Conservation (phyloP, 2,113 vertebrate genomes). For the Eulemur macaco region DNA sequence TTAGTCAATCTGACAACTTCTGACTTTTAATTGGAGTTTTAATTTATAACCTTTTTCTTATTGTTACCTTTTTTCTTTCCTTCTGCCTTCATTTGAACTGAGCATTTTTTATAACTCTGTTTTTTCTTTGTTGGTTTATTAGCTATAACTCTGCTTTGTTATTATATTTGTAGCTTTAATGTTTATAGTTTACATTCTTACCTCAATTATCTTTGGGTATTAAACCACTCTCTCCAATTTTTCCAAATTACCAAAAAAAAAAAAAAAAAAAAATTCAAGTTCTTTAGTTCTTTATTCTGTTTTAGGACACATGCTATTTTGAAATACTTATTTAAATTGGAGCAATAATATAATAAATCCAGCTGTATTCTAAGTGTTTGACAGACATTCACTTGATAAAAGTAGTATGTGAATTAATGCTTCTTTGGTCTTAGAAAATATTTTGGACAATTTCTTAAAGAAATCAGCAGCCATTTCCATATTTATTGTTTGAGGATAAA, state of each 20-base stretch:
- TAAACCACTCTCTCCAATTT: background rate
- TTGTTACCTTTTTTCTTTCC: background rate
- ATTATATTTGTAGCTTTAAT: background rate
- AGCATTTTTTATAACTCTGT: background rate
- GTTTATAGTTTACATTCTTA: background rate
- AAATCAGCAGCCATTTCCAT: background rate
- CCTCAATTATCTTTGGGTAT: background rate
- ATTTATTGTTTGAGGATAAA: constrained; percentile 2
- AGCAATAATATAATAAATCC: background rate
- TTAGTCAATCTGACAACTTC: background rate
- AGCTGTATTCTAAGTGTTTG: background rate
- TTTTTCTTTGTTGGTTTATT: background rate
- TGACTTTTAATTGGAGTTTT: background rate
- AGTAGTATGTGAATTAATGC: background rate
- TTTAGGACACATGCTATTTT: background rate
- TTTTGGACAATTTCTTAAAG: background rate
- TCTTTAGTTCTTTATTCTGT: background rate
- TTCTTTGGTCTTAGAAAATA: constrained; percentile 2
- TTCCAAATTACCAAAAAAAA: background rate
- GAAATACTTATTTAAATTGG: background rate
- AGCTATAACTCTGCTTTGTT: background rate
- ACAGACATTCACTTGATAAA: background rate
- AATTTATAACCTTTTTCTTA: background rate
- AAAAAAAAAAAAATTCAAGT: background rate
- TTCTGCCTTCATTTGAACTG: background rate